Conservation (phyloP, 2,888 invertebrate genomes). For the Thereva unica region DNA sequence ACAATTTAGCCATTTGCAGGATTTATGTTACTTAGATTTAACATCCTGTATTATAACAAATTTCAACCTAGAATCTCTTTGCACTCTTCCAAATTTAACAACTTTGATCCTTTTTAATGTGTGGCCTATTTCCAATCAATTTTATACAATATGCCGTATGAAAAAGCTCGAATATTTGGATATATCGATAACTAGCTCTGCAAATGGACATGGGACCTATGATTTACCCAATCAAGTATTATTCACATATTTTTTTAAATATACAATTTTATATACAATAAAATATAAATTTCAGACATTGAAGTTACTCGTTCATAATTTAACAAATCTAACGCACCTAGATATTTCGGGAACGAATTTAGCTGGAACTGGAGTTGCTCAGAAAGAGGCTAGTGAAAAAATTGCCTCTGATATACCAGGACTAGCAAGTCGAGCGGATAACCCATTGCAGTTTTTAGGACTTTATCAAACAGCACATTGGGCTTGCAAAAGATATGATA, state of each 20-base stretch:
- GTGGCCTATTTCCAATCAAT: slow-evolving; percentile 63
- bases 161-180: slow-evolving; percentile 73
- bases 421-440: slow-evolving; percentile 72
- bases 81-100: slow-evolving; percentile 68
- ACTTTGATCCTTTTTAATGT: slow-evolving; percentile 84
- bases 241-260: background rate
- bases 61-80: slow-evolving; percentile 58
- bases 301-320: slow-evolving; percentile 69
- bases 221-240: slow-evolving; percentile 70
- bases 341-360: slow-evolving; percentile 97
- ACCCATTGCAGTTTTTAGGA: slow-evolving; percentile 87
- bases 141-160: slow-evolving; percentile 65
- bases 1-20: slow-evolving; percentile 53
- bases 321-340: slow-evolving; percentile 77
- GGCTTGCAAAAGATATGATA: slow-evolving; percentile 87
- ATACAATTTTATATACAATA: slow-evolving; percentile 2
- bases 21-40: slow-evolving; percentile 55
- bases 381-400: slow-evolving; percentile 55
- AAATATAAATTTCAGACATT: slow-evolving; percentile 57
- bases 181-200: slow-evolving; percentile 73
- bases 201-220: slow-evolving; percentile 71
- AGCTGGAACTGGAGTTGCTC: slow-evolving; percentile 80
- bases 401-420: slow-evolving; percentile 79
- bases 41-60: slow-evolving; percentile 57
- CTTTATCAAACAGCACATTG: slow-evolving; percentile 87